Evolutionary conservation across 1,140 invertebrate genomes (phyloP).

Genomic region (Belonocnema kinseyi): DNA sequence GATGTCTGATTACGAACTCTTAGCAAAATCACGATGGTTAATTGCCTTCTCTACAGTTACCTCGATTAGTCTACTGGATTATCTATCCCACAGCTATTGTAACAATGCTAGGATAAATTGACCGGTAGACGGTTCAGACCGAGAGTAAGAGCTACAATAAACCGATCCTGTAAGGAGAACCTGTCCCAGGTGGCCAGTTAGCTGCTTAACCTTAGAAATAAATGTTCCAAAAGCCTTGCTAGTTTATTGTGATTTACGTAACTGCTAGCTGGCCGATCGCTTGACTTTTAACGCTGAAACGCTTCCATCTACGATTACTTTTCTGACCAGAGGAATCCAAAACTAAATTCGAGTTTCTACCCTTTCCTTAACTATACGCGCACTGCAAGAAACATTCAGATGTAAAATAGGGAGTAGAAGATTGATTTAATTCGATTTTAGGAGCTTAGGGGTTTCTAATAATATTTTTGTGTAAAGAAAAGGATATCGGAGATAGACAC

Average conservation of each 20-base stretch:
- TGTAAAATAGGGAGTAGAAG: no score
- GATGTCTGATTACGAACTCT: slow-evolving; percentile 10
- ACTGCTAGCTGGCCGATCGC: slow-evolving; percentile 37
- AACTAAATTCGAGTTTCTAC: neutral
- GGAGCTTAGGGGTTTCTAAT: no score
- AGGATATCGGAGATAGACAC: no score
- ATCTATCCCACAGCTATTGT: slow-evolving; percentile 36
- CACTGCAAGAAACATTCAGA: no score
- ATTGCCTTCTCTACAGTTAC: slow-evolving; percentile 35
- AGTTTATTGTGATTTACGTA: slow-evolving; percentile 52
- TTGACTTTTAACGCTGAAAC: slow-evolving; percentile 35
- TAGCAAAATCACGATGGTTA: slow-evolving; percentile 33
- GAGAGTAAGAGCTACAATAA: slow-evolving; percentile 54
- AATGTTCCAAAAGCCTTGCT: slow-evolving; percentile 34
- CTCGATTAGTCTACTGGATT: slow-evolving; percentile 21
- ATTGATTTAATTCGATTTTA: no score
- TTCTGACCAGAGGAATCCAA: neutral
- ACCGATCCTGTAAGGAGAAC: slow-evolving; percentile 53
- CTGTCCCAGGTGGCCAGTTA: slow-evolving; percentile 55
- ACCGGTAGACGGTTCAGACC: slow-evolving; percentile 47
- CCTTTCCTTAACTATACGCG: no score
- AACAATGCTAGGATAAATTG: slow-evolving; percentile 60
- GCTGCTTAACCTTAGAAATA: slow-evolving; percentile 56
- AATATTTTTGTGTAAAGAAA: no score
- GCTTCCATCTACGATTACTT: slow-evolving; percentile 6